A percentile compares a stretch with the other conserved stretches of the same genome.
Evolutionary conservation across 2,888 invertebrate genomes (phyloP).

Genomic region (Fragum sueziense): DNA sequence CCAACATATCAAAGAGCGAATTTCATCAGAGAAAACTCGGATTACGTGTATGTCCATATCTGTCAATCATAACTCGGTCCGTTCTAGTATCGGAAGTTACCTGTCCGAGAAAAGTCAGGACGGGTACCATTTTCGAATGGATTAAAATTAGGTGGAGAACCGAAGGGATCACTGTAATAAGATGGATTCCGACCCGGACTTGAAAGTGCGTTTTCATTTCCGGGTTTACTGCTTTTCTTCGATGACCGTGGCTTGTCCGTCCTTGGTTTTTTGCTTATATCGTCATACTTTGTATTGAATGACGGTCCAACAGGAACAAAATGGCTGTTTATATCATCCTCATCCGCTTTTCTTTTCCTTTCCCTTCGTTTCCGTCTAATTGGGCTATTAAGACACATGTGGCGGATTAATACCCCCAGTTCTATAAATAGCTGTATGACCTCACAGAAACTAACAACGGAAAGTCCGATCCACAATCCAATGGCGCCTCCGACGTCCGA

Average conservation of each 20-base stretch:
- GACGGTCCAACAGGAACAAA: not conserved
- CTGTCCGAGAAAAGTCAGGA: not conserved
- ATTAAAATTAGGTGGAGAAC: not conserved
- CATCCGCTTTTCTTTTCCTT: not conserved
- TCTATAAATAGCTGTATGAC: conserved; percentile 63
- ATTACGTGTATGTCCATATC: no score
- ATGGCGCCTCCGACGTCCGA: conserved; percentile 69
- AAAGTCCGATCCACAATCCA: conserved; percentile 69
- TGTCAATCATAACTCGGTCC: no score
- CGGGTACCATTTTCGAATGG: not conserved
- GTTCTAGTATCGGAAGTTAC: not conserved
- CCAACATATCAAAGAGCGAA: no score
- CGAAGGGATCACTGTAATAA: not conserved
- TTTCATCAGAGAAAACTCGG: no score
- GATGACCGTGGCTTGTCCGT: not conserved
- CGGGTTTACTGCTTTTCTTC: not conserved
- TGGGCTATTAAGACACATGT: not conserved
- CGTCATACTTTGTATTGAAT: not conserved
- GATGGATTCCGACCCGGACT: not conserved
- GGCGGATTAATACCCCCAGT: conserved; percentile 26
- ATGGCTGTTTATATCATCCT: not conserved
- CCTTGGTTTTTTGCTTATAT: not conserved
- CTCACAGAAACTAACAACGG: conserved; percentile 64
- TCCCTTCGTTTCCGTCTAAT: not conserved
- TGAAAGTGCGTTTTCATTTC: not conserved